Base-by-base conservation (phyloP, 2,888 invertebrate genomes). In the Stictocephala bisonia region DNA sequence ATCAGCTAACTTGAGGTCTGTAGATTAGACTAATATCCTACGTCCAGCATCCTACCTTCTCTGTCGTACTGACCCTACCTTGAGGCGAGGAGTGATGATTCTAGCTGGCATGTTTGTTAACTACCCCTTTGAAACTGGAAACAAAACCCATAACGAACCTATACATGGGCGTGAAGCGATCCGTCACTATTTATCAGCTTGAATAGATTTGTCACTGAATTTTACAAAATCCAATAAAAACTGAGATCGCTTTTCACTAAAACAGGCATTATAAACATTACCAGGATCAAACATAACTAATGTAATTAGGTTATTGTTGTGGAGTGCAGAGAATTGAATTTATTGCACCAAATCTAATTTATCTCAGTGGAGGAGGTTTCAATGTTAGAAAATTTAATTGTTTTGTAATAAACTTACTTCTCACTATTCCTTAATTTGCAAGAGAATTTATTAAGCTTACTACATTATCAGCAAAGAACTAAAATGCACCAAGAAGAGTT, bases 271-370 rank as follows among this genome's bases (percentile, higher is more conserved):
- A 9, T 44, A 66, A 20, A 66, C 44, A 66, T 41, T 44, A 15
- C 66, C 44, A 66, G 18, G 1, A 66, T 66, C 24, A 31, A 66
- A 66, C 66, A 66, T 66, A 13, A 7, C 66, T 66, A 4, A 20
- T 20, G 22, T 66, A 44, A 24, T 66, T 20, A 66, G 66, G 9
- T 22, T 7, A 40, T 66, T 66, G 40, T 66, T 66, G 66, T 66
- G 44, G 48, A 48, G 48, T 6, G 48, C 48, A 44, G 66, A 66
- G 26, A 66, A 44, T 40, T n/a, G n/a, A 66, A 24, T n/a, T 44
- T n/a, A 24, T 44, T 40, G 2, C 44, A 22, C 4, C 41, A 20
- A n/a, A 44, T 13, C 15, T 41, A 22, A 22, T 66, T 66, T 20
- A 66, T n/a, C 35, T 60, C 31, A 44, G 6, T 9, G 15, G 44